Percentiles rank a stretch among this genome's conserved stretches.
Evolutionary conservation across 1,140 invertebrate genomes (phyloP).

Genomic region (Trypoxylus dichotomus): DNA sequence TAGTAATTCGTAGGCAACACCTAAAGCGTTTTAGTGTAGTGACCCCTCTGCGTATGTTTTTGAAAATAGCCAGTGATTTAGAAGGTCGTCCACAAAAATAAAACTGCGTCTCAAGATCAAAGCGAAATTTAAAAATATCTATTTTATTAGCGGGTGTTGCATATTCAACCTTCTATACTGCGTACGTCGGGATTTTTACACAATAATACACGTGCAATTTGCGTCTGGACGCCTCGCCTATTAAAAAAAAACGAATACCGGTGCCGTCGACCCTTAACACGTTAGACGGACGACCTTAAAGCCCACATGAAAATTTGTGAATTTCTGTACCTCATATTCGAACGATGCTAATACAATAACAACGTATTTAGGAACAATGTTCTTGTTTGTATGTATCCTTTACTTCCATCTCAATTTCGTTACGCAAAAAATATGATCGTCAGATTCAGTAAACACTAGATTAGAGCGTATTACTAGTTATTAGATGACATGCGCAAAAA

Average conservation of each 20-base stretch:
- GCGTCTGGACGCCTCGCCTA: not conserved
- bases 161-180: not conserved
- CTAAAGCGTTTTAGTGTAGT: constrained; percentile 6
- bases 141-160: not conserved
- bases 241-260: not conserved
- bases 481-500: too few species aligned
- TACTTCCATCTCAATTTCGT: too few species aligned
- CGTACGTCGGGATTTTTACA: not conserved
- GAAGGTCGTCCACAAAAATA: constrained; percentile 13
- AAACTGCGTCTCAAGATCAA: constrained; percentile 9
- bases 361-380: too few species aligned
- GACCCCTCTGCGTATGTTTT: constrained; percentile 8
- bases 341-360: too few species aligned
- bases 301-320: not conserved
- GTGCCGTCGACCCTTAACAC: not conserved
- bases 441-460: too few species aligned
- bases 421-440: too few species aligned
- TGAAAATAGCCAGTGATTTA: constrained; percentile 19
- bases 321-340: too few species aligned
- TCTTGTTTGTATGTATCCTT: too few species aligned
- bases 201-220: constrained; percentile 2
- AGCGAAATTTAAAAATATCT: constrained; percentile 9
- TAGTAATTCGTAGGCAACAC: not conserved
- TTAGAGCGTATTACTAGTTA: too few species aligned
- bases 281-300: not conserved